Evolutionary conservation across 2,797 vertebrate species (phyloP).

Genomic region (Percopsis omiscomaycus): DNA sequence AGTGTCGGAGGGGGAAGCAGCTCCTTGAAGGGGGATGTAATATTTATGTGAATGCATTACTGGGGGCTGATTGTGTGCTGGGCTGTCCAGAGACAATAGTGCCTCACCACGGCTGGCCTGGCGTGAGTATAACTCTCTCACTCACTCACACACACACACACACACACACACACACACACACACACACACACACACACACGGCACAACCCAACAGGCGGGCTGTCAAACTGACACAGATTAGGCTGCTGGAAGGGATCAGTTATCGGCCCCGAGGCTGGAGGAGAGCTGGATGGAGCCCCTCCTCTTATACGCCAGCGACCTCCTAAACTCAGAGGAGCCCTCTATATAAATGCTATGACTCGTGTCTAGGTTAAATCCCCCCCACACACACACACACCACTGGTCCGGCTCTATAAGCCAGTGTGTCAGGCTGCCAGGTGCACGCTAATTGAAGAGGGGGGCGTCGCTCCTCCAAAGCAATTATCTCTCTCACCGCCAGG

Average conservation of each 20-base stretch:
- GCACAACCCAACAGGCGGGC: slow-evolving; percentile 6
- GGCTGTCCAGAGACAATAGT: slow-evolving; percentile 51
- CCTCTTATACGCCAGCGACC: slow-evolving; percentile 14
- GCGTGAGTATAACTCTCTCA: slow-evolving; percentile 4
- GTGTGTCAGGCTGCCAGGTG: slow-evolving; percentile 56
- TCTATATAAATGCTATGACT: slow-evolving; percentile 1
- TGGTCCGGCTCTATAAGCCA: slow-evolving; percentile 27
- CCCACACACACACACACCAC: background rate
- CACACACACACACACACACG: slow-evolving; percentile 9
- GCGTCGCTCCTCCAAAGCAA: slow-evolving; percentile 71
- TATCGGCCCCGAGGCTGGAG: slow-evolving; percentile 4
- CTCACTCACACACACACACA: slow-evolving; percentile 25
- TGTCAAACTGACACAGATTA: slow-evolving; percentile 33
- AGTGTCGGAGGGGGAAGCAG: slow-evolving; percentile 39
- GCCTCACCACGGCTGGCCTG: slow-evolving; percentile 31
- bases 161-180: slow-evolving; percentile 6
- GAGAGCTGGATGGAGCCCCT: background rate
- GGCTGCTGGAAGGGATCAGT: slow-evolving; percentile 29
- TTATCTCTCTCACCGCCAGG: slow-evolving; percentile 65
- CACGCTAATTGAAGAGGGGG: slow-evolving; percentile 69
- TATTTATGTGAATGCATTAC: slow-evolving; percentile 65
- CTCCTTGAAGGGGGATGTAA: slow-evolving; percentile 49
- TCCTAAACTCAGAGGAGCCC: slow-evolving; percentile 14
- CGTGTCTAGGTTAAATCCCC: slow-evolving; percentile 16
- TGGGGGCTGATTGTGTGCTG: slow-evolving; percentile 48